Evolutionary conservation across 2,888 invertebrate species (phyloP), one percentile per base, ranked within the genome.

Genomic region (Xestia sexstrigata): DNA sequence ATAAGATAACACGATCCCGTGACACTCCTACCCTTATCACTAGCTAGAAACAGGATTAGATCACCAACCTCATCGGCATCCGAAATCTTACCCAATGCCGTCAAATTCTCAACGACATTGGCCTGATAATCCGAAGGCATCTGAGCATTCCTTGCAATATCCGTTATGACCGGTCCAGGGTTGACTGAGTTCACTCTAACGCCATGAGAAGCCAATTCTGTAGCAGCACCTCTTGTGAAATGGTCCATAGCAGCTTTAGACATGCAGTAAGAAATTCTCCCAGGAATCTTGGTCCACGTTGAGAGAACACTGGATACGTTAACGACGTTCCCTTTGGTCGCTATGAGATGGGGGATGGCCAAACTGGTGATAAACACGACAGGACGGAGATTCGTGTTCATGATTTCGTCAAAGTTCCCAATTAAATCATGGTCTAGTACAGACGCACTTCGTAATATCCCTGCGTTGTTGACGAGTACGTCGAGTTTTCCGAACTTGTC

Each of bases 131-230:
- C 26, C 5, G 3, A 11, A 42, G 55, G 47, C n/a, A 70, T 20
- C 13, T 17, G 2, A 47, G n/a, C 0, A 35, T 55, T n/a, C 0
- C 66, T 60, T 1, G 84, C 97, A 96, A 95, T 86, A 98, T 89
- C 86, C 1, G 99, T 92, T 0, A 52, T 70, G 0, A 91, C 90
- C 1, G 89, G 84, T 7, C 91, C 93, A 30, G 91, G 92, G 55
- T 89, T 91, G 0, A 92, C 83, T 11, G 89, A 73, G 70, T 93
- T 92, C 0, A 98, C 98, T 62, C 99, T 96, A 0, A 99, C 98
- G 79, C 98, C 97, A 90, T 97, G 97, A 0, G 96, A 81, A 30
- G 98, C 98, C 65, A 98, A 92, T 89, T 98, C 99, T 65, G 99
- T 93, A 9, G 93, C 93, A 39, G 82, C 86, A 6, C 84, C 81